Conservation (phyloP, 2,797 vertebrate genomes). For the Esox lucius region DNA sequence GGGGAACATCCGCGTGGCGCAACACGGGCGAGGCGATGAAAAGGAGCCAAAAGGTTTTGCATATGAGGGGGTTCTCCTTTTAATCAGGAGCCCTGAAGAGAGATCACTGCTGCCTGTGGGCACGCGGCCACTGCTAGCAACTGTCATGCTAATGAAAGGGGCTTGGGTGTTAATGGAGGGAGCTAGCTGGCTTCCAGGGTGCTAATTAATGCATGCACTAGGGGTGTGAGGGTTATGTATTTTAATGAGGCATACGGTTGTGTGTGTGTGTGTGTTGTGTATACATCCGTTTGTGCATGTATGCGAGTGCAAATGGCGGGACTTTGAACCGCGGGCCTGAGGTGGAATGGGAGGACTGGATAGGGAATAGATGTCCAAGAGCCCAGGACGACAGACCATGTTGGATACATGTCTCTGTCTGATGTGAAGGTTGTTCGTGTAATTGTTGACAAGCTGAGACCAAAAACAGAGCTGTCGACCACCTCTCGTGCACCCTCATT, state of each 20-base stretch:
- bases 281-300: conserved; percentile 6
- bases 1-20: conserved; percentile 66
- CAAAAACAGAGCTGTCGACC: conserved; percentile 10
- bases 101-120: conserved; percentile 63
- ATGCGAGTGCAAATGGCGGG: conserved; percentile 35
- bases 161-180: conserved; percentile 75
- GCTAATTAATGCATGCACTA: conserved; percentile 78
- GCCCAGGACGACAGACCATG: neutral
- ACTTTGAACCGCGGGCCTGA: conserved; percentile 50
- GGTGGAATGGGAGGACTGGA: conserved; percentile 50
- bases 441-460: conserved; percentile 28
- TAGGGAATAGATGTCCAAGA: conserved; percentile 18
- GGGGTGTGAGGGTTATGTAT: conserved; percentile 49
- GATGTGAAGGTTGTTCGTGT: conserved; percentile 22
- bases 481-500: conserved; percentile 6
- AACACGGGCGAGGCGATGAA: conserved; percentile 69
- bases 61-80: conserved; percentile 71
- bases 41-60: conserved; percentile 66
- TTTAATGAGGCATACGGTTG: conserved; percentile 46
- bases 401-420: conserved; percentile 33
- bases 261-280: conserved; percentile 30
- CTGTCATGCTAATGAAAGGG: conserved; percentile 81
- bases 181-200: conserved; percentile 75
- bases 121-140: conserved; percentile 66
- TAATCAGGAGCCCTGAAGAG: conserved; percentile 78